Percentiles rank a stretch among this genome's conserved stretches.
Conservation (phyloP, 2,113 vertebrate genomes). For the Thomomys bottae region DNA sequence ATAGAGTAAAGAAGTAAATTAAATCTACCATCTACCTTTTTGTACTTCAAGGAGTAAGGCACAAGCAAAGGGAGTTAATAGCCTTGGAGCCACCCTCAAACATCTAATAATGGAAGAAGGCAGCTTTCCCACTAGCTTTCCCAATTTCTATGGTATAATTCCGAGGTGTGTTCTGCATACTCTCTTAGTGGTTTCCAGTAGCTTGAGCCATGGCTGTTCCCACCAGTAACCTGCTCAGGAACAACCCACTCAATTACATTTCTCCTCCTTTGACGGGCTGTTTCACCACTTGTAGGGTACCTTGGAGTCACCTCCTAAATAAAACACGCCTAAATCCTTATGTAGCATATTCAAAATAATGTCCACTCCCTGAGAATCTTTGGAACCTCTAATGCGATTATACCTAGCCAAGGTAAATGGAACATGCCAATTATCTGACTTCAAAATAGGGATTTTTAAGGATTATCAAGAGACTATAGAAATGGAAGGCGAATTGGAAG, state of each 20-base stretch:
- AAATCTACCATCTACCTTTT: constrained; percentile 1
- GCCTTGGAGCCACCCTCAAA: neutral
- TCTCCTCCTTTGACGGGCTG: neutral
- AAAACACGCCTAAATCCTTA: neutral
- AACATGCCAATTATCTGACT: neutral
- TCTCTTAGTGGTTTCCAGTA: neutral
- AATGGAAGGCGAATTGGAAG: neutral
- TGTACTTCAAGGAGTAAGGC: neutral
- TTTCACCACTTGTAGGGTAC: neutral
- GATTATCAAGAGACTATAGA: neutral
- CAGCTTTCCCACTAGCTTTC: neutral
- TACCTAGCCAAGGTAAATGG: neutral
- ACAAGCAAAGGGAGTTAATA: neutral
- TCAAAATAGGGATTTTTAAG: neutral
- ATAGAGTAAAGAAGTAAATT: neutral
- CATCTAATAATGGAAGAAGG: neutral
- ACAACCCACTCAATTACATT: neutral
- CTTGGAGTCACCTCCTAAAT: neutral
- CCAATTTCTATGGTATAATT: neutral
- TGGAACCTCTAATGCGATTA: neutral
- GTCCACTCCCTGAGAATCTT: neutral
- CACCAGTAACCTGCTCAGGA: neutral
- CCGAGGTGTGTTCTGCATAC: neutral
- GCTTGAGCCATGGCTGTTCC: neutral
- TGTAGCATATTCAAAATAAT: neutral